phyloP scores from a whole-genome alignment of 2,888 invertebrate genomes.

The Trichacis sp. region DNA sequence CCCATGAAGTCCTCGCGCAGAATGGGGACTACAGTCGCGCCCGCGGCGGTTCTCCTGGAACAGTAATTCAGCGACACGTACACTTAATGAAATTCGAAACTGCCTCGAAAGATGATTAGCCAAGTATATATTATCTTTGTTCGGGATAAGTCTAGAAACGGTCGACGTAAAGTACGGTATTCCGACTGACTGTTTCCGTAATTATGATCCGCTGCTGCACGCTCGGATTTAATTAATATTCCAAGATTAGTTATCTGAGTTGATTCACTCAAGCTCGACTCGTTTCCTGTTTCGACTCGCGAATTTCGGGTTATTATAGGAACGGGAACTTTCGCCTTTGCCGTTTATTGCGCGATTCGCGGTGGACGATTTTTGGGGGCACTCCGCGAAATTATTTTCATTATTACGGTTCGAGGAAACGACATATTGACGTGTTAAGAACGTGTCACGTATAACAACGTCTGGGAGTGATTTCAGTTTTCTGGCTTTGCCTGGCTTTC shows the following conservation, averaged over 20 bases:
- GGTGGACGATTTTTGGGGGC: no score
- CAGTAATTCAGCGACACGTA: slow-evolving; percentile 51
- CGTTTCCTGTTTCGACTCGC: slow-evolving; percentile 1
- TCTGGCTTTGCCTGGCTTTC: no score
- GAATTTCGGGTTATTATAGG: background rate
- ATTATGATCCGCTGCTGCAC: slow-evolving; percentile 9
- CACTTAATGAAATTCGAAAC: slow-evolving; percentile 2
- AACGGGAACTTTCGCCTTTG: background rate
- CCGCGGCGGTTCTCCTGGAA: slow-evolving; percentile 75
- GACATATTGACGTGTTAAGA: no score
- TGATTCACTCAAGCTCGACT: slow-evolving; percentile 3
- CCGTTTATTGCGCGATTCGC: background rate
- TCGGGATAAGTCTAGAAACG: background rate
- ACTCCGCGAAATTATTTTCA: no score
- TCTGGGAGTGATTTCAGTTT: no score
- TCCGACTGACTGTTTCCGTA: slow-evolving; percentile 6
- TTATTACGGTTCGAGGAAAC: no score
- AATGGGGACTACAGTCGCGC: slow-evolving; percentile 75
- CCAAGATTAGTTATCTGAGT: slow-evolving; percentile 8
- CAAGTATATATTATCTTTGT: background rate
- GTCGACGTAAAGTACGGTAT: background rate
- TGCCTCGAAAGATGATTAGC: slow-evolving; percentile 6
- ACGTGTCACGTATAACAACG: no score
- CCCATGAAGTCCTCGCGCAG: slow-evolving; percentile 77
- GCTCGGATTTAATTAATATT: slow-evolving; percentile 10